phyloP scores from a whole-genome alignment of 1,140 invertebrate genomes.

The Zaprionus ghesquierei region DNA sequence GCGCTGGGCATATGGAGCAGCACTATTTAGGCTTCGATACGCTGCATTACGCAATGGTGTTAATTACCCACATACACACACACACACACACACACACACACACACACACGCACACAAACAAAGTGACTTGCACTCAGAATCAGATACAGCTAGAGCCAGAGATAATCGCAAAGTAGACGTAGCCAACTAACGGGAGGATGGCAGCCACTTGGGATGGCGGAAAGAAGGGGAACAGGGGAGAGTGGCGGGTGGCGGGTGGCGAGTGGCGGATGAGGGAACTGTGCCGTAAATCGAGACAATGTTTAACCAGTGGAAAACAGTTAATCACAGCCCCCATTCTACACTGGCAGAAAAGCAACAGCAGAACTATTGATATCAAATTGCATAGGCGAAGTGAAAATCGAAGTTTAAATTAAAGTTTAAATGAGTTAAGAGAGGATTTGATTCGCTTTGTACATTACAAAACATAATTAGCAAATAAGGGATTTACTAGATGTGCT shows the following conservation, averaged over 20 bases:
- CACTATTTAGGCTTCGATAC: constrained; percentile 82
- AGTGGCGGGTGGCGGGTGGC: background rate
- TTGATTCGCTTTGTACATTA: no score
- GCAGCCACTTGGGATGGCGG: background rate
- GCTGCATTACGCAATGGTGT: constrained; percentile 82
- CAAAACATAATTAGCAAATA: no score
- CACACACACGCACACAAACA: constrained; percentile 12
- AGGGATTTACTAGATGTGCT: no score
- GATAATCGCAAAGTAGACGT: constrained; percentile 69
- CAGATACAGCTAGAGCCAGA: constrained; percentile 10
- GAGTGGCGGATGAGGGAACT: background rate
- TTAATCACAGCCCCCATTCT: constrained; percentile 54
- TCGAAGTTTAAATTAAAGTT: background rate
- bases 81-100: constrained; percentile 20
- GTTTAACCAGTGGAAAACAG: constrained; percentile 57
- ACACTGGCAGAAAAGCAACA: constrained; percentile 22
- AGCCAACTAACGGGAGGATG: constrained; percentile 35
- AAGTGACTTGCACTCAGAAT: background rate
- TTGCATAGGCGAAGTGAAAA: background rate
- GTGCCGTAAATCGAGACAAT: constrained; percentile 31
- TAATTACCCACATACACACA: constrained; percentile 74
- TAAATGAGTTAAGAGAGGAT: no score
- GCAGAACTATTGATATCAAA: background rate
- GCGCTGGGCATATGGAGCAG: constrained; percentile 73
- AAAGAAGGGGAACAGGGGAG: background rate